Conservation (phyloP, 2,888 invertebrate species). For the Eudemis profundana region DNA sequence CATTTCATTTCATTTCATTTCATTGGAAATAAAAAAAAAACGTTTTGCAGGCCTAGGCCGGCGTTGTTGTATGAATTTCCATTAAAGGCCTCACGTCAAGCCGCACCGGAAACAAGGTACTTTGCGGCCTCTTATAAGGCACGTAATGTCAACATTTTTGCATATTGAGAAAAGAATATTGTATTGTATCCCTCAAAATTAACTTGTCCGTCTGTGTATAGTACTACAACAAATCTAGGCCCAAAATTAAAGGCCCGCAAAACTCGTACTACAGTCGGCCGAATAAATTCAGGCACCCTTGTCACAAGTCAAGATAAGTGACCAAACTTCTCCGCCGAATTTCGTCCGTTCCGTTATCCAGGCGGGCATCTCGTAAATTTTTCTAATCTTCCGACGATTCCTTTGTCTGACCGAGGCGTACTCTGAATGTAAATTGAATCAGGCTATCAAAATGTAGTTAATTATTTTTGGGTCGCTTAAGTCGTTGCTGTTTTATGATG, state of each 20-base stretch:
- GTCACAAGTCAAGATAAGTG: slow-evolving; percentile 66
- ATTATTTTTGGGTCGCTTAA: slow-evolving; percentile 18
- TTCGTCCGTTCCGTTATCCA: slow-evolving; percentile 60
- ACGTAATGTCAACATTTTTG: too few relatives aligned
- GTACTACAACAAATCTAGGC: neutral
- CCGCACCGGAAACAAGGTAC: too few relatives aligned
- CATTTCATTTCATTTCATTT: too few relatives aligned
- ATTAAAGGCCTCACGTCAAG: too few relatives aligned
- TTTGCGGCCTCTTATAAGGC: too few relatives aligned
- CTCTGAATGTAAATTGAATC: slow-evolving; percentile 55
- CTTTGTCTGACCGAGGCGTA: slow-evolving; percentile 48
- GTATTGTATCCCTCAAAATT: too few relatives aligned
- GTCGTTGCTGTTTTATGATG: neutral
- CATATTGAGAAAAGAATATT: too few relatives aligned
- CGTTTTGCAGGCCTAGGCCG: too few relatives aligned
- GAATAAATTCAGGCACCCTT: slow-evolving; percentile 49
- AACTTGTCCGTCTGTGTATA: too few relatives aligned
- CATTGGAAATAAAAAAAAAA: too few relatives aligned
- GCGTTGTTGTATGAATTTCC: too few relatives aligned
- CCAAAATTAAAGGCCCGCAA: slow-evolving; percentile 25
- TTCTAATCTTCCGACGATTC: slow-evolving; percentile 68
- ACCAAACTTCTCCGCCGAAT: slow-evolving; percentile 62
- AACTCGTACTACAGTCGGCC: slow-evolving; percentile 42
- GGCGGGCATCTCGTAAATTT: slow-evolving; percentile 69
- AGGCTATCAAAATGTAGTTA: slow-evolving; percentile 42